A percentile compares a stretch with the other conserved stretches of the same genome.
Evolutionary conservation across 2,113 vertebrate species (phyloP).

Genomic region (Sakesphorus luctuosus): DNA sequence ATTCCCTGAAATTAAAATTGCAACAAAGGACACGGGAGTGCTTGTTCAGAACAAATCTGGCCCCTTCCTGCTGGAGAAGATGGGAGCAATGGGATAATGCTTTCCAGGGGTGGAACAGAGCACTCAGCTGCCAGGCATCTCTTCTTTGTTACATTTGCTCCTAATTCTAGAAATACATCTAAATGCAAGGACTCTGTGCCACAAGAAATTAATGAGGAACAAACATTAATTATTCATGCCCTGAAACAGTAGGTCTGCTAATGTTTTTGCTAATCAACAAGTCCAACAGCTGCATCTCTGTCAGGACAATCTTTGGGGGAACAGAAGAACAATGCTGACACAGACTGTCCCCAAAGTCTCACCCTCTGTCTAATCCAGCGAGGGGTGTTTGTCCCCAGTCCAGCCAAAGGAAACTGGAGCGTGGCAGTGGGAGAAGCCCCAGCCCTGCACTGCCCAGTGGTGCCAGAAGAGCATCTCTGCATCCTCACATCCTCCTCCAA

Average conservation of each 20-base stretch:
- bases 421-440: accelerated
- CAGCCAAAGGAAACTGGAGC: neutral
- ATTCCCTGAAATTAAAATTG: neutral
- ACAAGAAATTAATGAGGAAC: conserved; percentile 76
- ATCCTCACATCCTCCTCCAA: neutral
- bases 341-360: neutral
- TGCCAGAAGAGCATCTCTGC: neutral
- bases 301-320: conserved; percentile 20
- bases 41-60: neutral
- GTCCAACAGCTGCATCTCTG: conserved; percentile 67
- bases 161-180: conserved; percentile 70
- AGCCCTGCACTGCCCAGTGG: neutral
- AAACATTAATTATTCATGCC: conserved; percentile 75
- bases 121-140: neutral
- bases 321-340: neutral
- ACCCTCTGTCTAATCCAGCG: neutral
- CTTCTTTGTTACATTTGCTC: conserved; percentile 16
- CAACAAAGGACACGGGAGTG: neutral
- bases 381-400: neutral
- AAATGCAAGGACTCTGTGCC: conserved; percentile 59
- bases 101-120: neutral
- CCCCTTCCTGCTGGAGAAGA: neutral
- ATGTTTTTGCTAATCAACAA: conserved; percentile 79
- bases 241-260: conserved; percentile 76
- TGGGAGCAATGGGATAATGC: neutral